A percentile compares a stretch with the other conserved stretches of the same genome.
Evolutionary conservation across 2,113 vertebrate genomes (phyloP).

Genomic region (Myrmecophaga tridactyla): DNA sequence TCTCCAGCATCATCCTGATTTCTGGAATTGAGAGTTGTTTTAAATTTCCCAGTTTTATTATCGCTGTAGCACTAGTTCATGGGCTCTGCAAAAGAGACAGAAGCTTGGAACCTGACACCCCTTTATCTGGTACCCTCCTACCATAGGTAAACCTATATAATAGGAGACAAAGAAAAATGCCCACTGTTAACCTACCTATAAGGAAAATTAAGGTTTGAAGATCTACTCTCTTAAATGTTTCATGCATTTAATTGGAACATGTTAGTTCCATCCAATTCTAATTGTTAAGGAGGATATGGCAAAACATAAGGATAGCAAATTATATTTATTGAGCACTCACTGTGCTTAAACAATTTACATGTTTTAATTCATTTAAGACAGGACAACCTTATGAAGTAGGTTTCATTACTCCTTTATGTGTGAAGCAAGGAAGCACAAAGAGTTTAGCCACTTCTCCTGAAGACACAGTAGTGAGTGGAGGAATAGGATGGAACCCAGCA

Average conservation of each 20-base stretch:
- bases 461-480: neutral
- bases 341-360: neutral
- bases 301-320: neutral
- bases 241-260: neutral
- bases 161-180: constrained; percentile 37
- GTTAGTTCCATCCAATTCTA: neutral
- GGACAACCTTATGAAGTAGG: neutral
- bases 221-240: neutral
- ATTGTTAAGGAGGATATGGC: constrained; percentile 10
- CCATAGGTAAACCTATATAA: constrained; percentile 1
- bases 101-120: constrained; percentile 25
- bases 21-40: neutral
- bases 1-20: neutral
- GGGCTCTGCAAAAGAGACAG: neutral
- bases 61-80: constrained; percentile 10
- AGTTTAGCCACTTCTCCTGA: neutral
- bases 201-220: constrained; percentile 12
- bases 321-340: neutral
- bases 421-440: neutral
- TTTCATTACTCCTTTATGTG: neutral
- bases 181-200: neutral
- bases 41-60: constrained; percentile 22
- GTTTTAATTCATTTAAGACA: neutral
- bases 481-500: neutral
- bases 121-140: constrained; percentile 1